These are phyloP conservation scores for Mythimna ferrago DNA, from an alignment of 2,888 invertebrate species.

Conservation along the genomic window DNA sequence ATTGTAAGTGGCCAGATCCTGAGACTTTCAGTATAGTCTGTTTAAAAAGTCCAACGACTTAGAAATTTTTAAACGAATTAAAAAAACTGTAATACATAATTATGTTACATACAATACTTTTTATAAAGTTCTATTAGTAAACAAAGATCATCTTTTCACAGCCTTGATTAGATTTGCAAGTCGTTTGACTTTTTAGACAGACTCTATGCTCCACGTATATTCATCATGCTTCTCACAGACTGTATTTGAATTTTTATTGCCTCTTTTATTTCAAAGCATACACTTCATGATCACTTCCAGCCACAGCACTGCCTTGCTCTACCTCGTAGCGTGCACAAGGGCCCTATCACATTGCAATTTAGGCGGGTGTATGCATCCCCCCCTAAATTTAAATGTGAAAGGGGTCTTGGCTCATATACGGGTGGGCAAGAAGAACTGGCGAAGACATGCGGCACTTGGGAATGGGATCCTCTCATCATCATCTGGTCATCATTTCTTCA, in stretches of 20 bases:
- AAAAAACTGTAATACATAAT: too few species aligned
- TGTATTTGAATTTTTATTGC: background rate
- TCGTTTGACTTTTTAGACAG: too few species aligned
- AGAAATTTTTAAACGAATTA: too few species aligned
- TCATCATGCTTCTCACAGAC: background rate
- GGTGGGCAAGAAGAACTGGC: slow-evolving; percentile 7
- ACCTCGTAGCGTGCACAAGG: slow-evolving; percentile 26
- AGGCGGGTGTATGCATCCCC: slow-evolving; percentile 39
- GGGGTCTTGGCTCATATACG: slow-evolving; percentile 38
- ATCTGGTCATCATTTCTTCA: slow-evolving; percentile 10
- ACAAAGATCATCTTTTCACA: too few species aligned
- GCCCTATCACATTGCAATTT: slow-evolving; percentile 46
- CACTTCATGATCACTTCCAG: slow-evolving; percentile 4
- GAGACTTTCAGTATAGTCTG: too few species aligned
- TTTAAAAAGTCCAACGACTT: too few species aligned
- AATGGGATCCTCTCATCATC: background rate
- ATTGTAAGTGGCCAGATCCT: too few species aligned
- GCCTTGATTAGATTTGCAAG: too few species aligned
- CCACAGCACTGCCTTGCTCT: slow-evolving; percentile 1
- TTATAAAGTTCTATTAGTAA: too few species aligned
- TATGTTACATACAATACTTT: too few species aligned
- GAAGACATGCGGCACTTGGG: slow-evolving; percentile 13
- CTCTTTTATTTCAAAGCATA: background rate
- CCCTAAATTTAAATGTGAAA: slow-evolving; percentile 33
- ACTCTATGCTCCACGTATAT: too few species aligned